Evolutionary conservation across 2,888 invertebrate species (phyloP), one percentile per base, ranked within the genome.

Genomic region (Mythimna lalbum): DNA sequence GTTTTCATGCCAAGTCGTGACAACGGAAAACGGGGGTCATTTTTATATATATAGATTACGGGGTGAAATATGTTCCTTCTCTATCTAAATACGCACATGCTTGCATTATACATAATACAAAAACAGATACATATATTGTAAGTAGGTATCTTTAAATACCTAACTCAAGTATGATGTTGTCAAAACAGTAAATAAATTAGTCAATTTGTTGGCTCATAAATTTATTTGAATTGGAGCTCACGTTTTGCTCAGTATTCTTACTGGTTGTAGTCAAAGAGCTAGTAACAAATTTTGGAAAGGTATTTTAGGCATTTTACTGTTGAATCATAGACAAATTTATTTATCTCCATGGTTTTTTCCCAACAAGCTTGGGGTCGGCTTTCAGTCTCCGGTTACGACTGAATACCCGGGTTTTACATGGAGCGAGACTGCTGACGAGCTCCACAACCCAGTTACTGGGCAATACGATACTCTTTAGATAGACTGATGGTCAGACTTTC

Each of bases 1-100:
- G n/a, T n/a, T n/a, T n/a, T n/a, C n/a, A n/a, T n/a, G n/a, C n/a
- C n/a, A n/a, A n/a, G n/a, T n/a, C n/a, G n/a, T n/a, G n/a, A n/a
- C n/a, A n/a, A n/a, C n/a, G n/a, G n/a, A n/a, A n/a, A n/a, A n/a
- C n/a, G n/a, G n/a, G n/a, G n/a, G n/a, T n/a, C n/a, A n/a, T n/a
- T n/a, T n/a, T n/a, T n/a, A n/a, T n/a, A n/a, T n/a, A n/a, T n/a
- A n/a, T n/a, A n/a, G n/a, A n/a, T 56, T 47, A 66, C 23, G 27
- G 39, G 39, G 43, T 80, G 53, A 57, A 62, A 17, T 62, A 80
- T 75, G 75, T 77, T 74, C 68, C 80, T 75, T 80, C 50, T 36
- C 36, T 47, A 52, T 27, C 21, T 53, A 27, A 61, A 63, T 62
- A 63, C 63, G 77, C 59, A 70, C 53, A 81, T 67, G 66, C 61